phyloP scores from a whole-genome alignment of 1,140 invertebrate species.

The Drosophila takahashii region DNA sequence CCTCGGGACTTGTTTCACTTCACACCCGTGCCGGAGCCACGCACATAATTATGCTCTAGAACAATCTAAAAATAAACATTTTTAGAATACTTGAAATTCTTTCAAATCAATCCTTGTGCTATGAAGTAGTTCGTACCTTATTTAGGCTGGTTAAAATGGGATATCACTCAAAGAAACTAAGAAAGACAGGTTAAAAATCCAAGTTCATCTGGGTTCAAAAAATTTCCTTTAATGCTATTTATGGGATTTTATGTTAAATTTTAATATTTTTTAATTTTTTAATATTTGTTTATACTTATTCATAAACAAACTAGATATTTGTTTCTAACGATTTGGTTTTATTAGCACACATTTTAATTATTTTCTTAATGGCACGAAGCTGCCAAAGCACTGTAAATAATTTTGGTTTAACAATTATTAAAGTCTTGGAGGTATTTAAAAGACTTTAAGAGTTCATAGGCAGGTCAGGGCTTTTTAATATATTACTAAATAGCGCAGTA shows the following conservation, averaged over 20 bases:
- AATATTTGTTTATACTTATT: background rate
- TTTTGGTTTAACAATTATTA: background rate
- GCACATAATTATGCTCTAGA: slow-evolving; percentile 39
- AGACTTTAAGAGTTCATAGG: background rate
- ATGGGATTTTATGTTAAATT: background rate
- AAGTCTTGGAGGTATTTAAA: slow-evolving; percentile 4
- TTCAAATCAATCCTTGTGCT: background rate
- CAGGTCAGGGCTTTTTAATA: background rate
- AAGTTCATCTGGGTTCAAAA: background rate
- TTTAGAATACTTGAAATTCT: background rate
- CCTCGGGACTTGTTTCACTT: slow-evolving; percentile 34
- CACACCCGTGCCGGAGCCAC: slow-evolving; percentile 35
- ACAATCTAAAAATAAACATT: slow-evolving; percentile 19
- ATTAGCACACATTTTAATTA: background rate
- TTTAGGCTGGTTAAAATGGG: background rate
- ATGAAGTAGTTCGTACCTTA: too few relatives aligned
- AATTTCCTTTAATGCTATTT: background rate
- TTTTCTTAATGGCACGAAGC: background rate
- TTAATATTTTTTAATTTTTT: background rate
- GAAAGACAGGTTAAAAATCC: background rate
- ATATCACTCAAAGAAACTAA: background rate
- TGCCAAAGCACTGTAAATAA: background rate
- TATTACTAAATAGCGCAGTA: too few relatives aligned
- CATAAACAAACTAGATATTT: background rate
- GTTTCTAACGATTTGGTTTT: background rate